These are phyloP conservation scores for Reticulitermes lucifugus DNA, from an alignment of 2,888 invertebrate species.

Conservation along the genomic window DNA sequence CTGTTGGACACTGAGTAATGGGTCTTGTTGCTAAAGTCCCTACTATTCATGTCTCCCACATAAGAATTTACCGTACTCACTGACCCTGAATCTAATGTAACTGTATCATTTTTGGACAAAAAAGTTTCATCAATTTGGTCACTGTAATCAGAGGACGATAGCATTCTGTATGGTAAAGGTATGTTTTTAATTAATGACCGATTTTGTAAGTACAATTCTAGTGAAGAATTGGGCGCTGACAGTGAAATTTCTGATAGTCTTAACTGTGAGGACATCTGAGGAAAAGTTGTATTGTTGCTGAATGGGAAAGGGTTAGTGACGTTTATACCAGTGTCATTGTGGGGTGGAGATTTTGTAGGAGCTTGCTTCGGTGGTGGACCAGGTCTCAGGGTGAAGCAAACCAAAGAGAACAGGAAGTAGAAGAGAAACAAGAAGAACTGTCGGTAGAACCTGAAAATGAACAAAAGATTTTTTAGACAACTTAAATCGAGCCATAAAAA, in stretches of 20 bases:
- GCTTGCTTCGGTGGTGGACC: slow-evolving; percentile 70
- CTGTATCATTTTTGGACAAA: neutral
- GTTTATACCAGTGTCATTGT: slow-evolving; percentile 59
- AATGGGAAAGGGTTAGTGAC: slow-evolving; percentile 59
- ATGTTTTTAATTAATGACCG: neutral
- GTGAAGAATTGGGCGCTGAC: neutral
- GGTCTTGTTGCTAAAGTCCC: too few relatives aligned
- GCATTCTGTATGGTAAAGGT: slow-evolving; percentile 22
- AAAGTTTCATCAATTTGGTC: slow-evolving; percentile 8
- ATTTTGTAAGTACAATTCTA: neutral
- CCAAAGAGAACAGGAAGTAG: slow-evolving; percentile 89
- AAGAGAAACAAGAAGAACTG: slow-evolving; percentile 91
- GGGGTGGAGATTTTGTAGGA: slow-evolving; percentile 55
- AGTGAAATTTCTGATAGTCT: neutral
- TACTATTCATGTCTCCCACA: too few relatives aligned
- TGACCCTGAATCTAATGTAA: neutral
- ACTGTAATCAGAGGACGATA: neutral
- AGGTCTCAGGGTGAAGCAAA: slow-evolving; percentile 91
- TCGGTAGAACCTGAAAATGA: slow-evolving; percentile 81
- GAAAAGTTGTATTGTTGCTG: neutral
- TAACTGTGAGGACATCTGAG: slow-evolving; percentile 1
- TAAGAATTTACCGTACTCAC: neutral
- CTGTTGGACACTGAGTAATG: too few relatives aligned
- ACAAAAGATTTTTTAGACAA: too few relatives aligned
- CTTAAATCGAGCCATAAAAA: too few relatives aligned